Percentiles rank a stretch among this genome's conserved stretches.
Conservation (phyloP, 1,140 invertebrate genomes). For the Pseudomyrmex gracilis region DNA sequence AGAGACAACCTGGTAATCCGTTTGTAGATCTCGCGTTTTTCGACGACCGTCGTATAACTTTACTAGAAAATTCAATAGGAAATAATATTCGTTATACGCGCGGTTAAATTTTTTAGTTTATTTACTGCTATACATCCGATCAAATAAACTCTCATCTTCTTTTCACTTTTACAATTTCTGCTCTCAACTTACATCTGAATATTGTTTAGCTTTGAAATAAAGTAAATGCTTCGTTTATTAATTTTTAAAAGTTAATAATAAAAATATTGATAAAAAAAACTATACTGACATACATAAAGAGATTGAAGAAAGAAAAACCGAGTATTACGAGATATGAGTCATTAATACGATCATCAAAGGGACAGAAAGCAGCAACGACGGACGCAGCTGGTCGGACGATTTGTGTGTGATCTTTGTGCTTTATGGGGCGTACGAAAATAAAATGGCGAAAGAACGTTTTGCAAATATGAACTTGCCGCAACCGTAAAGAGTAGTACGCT, state of each 20-base stretch:
- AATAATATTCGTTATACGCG: neutral
- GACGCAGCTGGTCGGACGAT: conserved; percentile 37
- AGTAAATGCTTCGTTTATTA: neutral
- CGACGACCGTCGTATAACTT: conserved; percentile 25
- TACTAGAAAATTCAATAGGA: conserved; percentile 8
- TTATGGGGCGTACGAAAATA: conserved; percentile 55
- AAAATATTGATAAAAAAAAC: conserved; percentile 21
- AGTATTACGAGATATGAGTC: neutral
- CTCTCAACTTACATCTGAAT: neutral
- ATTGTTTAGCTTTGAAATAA: conserved; percentile 1
- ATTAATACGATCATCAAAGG: conserved; percentile 48
- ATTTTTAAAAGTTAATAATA: neutral
- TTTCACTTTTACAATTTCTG: neutral
- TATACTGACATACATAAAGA: neutral
- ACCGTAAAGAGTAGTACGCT: conserved; percentile 45
- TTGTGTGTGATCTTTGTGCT: conserved; percentile 52
- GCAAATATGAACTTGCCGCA: conserved; percentile 57
- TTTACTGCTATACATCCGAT: neutral
- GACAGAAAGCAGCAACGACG: conserved; percentile 1
- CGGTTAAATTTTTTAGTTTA: conserved; percentile 9
- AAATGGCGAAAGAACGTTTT: conserved; percentile 53
- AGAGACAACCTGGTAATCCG: conserved; percentile 18
- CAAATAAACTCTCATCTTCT: neutral
- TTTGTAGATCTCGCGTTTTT: conserved; percentile 55
- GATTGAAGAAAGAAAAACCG: neutral